Evolutionary conservation across 2,888 invertebrate species (phyloP), one percentile per base, ranked within the genome.

Genomic region (Volucella inflata): DNA sequence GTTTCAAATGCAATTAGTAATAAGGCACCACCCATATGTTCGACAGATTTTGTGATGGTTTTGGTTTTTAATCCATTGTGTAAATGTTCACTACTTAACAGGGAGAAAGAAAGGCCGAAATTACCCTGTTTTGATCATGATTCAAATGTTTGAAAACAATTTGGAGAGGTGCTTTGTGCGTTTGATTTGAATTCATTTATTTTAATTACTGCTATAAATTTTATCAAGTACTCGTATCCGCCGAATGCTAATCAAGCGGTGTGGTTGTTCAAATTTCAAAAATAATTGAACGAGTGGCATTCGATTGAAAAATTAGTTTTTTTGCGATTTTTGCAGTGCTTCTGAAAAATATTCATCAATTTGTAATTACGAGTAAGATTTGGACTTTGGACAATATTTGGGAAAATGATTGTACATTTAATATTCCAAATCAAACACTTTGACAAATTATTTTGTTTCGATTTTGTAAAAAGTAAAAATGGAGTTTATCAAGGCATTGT

Each of bases 171-270:
- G 14, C 40, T 36, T 30, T 42, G 53, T 36, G 30, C 30, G 30
- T 30, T 30, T 30, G 30, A 30, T 30, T 30, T 30, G 30, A 30
- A 30, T 30, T 6, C 30, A 57, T 75, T 55, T 55, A 21, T 75
- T 75, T 46, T 65, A 55, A 75, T 65, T 75, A 57, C 46, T 57
- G 64, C 59, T 48, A 71, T 59, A 59, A 59, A 48, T 59, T 48
- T 17, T 36, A 36, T 36, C 14, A 4, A 50, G 48, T 46, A 40
- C n/a, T 36, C 59, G 48, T 46, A 40, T 17, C 38, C 59, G 59
- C 4, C 48, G 48, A 71, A 59, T 71, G 59, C 71, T 71, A 71
- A 71, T 71, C 59, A 71, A 14, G 68, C 16, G 55, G 21, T 46
- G 8, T 30, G 14, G 3, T 59, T 57, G 3, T 55, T 48, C 2